phyloP scores from a whole-genome alignment of 1,140 invertebrate species.

The Trichonephila inaurata region DNA sequence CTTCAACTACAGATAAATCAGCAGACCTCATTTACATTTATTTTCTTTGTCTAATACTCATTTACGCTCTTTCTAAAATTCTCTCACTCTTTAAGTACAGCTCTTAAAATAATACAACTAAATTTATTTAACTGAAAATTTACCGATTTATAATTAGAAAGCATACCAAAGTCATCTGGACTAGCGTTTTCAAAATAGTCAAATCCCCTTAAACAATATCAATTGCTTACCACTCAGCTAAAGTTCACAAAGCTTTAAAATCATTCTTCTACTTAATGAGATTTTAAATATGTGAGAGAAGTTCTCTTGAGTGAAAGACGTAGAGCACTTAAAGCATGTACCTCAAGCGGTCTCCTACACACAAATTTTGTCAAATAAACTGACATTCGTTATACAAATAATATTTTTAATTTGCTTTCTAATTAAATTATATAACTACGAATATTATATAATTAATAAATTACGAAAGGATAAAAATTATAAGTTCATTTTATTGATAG shows the following conservation, averaged over 20 bases:
- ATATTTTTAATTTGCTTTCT: neutral
- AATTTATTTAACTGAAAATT: neutral
- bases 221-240: neutral
- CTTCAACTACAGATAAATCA: neutral
- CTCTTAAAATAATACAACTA: neutral
- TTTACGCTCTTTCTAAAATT: neutral
- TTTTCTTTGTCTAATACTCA: neutral
- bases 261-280: neutral
- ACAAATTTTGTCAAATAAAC: neutral
- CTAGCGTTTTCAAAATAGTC: neutral
- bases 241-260: constrained; percentile 7
- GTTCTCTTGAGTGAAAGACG: neutral
- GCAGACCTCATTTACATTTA: neutral
- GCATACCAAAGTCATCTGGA: neutral
- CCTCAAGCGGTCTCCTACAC: neutral
- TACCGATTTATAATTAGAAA: neutral
- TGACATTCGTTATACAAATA: neutral
- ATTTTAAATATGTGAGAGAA: constrained; percentile 20
- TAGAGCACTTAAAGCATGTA: neutral
- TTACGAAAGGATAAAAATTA: neutral
- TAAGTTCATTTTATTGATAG: no score
- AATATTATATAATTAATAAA: neutral
- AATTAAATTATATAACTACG: neutral
- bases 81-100: neutral
- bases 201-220: neutral